Evolutionary conservation across 2,113 vertebrate species (phyloP).

Genomic region (Halichoeres trimaculatus): DNA sequence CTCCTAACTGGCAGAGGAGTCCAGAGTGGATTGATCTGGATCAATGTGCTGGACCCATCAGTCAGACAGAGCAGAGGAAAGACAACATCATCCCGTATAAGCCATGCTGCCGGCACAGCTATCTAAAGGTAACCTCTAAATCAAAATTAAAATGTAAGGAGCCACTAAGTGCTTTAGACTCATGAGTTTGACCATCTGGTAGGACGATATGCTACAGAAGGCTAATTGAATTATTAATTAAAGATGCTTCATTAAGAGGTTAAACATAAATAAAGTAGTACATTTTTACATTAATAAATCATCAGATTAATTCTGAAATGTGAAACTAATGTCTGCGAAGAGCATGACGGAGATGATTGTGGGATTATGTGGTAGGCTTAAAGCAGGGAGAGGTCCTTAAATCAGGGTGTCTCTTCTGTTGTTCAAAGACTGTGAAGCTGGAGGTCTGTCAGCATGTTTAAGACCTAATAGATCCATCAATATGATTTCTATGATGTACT

Average conservation of each 20-base stretch:
- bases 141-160: background rate
- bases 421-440: too few species aligned
- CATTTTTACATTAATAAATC: constrained; percentile 46
- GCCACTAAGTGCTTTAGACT: background rate
- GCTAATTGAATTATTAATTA: constrained; percentile 43
- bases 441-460: background rate
- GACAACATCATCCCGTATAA: accelerated
- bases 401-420: background rate
- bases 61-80: background rate
- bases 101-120: background rate
- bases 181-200: constrained; percentile 5
- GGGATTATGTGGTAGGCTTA: background rate
- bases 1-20: background rate
- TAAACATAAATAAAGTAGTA: constrained; percentile 47
- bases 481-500: too few species aligned
- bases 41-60: background rate
- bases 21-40: background rate
- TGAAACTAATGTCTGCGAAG: constrained; percentile 29
- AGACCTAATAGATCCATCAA: background rate
- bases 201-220: constrained; percentile 12
- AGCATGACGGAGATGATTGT: background rate
- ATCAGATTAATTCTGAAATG: constrained; percentile 8
- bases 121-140: background rate
- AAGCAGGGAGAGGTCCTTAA: background rate
- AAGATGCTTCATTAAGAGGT: constrained; percentile 38